phyloP scores from a whole-genome alignment of 2,113 vertebrate genomes.

The Chamaetylas fuelleborni region DNA sequence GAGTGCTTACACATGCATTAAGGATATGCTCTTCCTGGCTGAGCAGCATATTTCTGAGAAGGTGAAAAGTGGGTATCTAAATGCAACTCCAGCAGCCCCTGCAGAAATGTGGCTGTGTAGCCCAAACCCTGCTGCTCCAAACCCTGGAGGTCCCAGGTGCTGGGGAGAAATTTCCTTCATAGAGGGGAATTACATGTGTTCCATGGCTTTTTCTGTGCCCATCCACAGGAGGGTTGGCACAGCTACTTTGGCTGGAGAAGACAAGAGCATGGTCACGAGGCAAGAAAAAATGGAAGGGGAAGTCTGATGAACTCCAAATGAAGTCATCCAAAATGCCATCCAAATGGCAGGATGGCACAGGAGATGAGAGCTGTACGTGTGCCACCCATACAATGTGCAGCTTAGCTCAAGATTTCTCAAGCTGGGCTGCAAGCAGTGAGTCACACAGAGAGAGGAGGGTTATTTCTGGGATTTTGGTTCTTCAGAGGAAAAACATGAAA shows the following conservation, averaged over 20 bases:
- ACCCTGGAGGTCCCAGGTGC: neutral
- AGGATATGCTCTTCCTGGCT: neutral
- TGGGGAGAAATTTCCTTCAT: neutral
- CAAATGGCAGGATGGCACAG: neutral
- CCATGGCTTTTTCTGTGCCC: neutral
- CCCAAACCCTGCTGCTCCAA: neutral
- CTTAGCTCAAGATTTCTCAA: neutral
- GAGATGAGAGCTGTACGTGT: neutral
- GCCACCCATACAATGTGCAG: rapidly evolving
- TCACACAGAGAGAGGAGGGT: neutral
- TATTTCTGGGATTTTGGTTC: constrained; percentile 12
- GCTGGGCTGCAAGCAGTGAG: neutral
- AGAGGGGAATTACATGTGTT: neutral
- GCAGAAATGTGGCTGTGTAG: neutral
- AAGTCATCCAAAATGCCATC: neutral
- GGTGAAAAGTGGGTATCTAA: neutral
- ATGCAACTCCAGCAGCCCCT: neutral
- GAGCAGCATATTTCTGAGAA: neutral
- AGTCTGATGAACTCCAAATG: neutral
- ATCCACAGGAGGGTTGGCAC: neutral
- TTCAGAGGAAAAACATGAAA: neutral
- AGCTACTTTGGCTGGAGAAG: neutral
- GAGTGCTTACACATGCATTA: neutral
- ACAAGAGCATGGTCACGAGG: neutral
- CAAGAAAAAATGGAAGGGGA: neutral